Percentiles rank a stretch among this genome's conserved stretches.
phyloP scores from a whole-genome alignment of 92 coral and sea anemone genomes.

The Micromussa lordhowensis region DNA sequence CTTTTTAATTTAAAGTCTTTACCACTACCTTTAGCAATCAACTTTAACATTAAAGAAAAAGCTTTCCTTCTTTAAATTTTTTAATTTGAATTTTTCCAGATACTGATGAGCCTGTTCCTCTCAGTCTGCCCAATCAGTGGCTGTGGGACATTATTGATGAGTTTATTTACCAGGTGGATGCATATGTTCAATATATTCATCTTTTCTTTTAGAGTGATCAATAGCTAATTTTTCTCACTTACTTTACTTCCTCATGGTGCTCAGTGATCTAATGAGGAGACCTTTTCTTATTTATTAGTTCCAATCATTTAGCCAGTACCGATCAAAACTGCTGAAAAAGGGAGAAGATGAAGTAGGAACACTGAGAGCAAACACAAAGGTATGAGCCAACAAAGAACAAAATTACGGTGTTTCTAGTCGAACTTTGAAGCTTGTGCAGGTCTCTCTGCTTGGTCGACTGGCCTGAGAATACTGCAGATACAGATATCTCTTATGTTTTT shows the following conservation, averaged over 20 bases:
- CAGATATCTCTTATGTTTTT: no score
- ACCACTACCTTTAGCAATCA: not conserved
- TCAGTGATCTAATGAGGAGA: not conserved
- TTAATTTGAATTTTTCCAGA: conserved; percentile 59
- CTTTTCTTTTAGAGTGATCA: no score
- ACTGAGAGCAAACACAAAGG: conserved; percentile 92
- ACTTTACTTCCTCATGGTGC: not conserved
- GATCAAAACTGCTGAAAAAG: conserved; percentile 89
- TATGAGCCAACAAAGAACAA: conserved; percentile 3
- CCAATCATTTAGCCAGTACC: conserved; percentile 92
- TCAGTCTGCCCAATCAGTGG: conserved; percentile 97
- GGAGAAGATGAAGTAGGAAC: conserved; percentile 82
- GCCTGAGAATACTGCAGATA: no score
- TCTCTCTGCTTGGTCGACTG: no score
- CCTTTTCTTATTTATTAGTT: conserved; percentile 57
- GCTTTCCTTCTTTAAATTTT: not conserved
- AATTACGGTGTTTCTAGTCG: not conserved
- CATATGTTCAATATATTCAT: not conserved
- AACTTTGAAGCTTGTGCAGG: not conserved
- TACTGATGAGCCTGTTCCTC: conserved; percentile 97
- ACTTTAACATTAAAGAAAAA: not conserved
- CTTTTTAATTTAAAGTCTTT: not conserved
- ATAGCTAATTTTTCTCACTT: not conserved
- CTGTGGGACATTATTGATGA: conserved; percentile 99
- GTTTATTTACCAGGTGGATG: conserved; percentile 90